Percentiles rank a stretch among this genome's conserved stretches.
Evolutionary conservation across 1,140 invertebrate genomes (phyloP).

Genomic region (Calephelis nemesis): DNA sequence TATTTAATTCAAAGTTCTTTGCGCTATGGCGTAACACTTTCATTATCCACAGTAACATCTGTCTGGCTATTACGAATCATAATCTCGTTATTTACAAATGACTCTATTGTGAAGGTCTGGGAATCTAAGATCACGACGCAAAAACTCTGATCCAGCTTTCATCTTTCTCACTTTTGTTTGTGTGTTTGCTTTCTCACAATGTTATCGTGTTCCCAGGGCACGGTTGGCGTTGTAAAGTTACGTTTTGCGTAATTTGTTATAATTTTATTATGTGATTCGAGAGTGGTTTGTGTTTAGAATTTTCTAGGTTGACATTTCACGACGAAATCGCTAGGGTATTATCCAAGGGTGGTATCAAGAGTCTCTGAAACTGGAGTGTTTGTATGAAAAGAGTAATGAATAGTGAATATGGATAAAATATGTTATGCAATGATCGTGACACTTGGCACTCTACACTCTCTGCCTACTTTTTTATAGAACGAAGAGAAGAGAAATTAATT

Average conservation of each 20-base stretch:
- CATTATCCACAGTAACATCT: conserved; percentile 39
- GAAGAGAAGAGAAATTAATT: no score
- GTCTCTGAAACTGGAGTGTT: no score
- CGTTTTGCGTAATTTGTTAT: conserved; percentile 20
- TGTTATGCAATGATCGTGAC: no score
- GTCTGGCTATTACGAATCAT: conserved; percentile 46
- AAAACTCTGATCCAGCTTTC: conserved; percentile 51
- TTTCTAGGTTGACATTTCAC: no score
- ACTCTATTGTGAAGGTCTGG: conserved; percentile 56
- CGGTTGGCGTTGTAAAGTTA: conserved; percentile 6
- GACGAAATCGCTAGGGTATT: no score
- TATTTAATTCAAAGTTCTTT: conserved; percentile 41
- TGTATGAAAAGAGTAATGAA: no score
- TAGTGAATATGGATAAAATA: no score
- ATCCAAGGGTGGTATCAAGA: no score
- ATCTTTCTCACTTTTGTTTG: conserved; percentile 59
- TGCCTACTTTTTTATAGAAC: no score
- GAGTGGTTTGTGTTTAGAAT: background rate
- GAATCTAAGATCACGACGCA: conserved; percentile 47
- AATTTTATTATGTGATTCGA: conserved; percentile 13
- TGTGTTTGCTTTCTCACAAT: conserved; percentile 41
- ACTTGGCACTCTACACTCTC: no score
- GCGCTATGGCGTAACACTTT: conserved; percentile 53
- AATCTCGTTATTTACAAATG: conserved; percentile 50
- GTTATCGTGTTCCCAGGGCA: conserved; percentile 28